Evolutionary conservation across 2,113 vertebrate species (phyloP).

Genomic region (Oceanites oceanicus): DNA sequence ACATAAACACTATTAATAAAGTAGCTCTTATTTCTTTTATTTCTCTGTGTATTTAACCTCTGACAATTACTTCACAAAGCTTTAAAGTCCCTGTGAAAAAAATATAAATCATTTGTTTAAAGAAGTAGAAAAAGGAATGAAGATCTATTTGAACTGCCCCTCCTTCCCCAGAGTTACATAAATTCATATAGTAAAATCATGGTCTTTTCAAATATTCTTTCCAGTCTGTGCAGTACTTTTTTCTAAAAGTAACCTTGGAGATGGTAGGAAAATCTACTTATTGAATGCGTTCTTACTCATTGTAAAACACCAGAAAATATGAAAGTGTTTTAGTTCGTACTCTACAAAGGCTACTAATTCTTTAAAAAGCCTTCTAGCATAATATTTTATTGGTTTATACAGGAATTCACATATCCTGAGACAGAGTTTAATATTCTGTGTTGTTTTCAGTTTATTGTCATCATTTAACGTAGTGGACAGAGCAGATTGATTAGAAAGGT

Average conservation of each 20-base stretch:
- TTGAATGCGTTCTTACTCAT: neutral
- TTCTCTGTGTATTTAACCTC: neutral
- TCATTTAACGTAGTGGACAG: neutral
- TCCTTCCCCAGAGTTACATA: neutral
- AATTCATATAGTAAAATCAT: neutral
- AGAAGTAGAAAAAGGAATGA: neutral
- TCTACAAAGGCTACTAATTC: neutral
- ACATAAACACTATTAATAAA: neutral
- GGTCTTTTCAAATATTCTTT: neutral
- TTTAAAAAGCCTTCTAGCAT: neutral
- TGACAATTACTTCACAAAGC: neutral
- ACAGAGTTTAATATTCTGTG: neutral
- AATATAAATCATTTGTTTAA: neutral
- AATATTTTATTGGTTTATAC: neutral
- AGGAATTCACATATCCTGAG: neutral
- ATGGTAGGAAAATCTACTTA: neutral
- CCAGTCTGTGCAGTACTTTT: neutral
- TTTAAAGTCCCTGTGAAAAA: neutral
- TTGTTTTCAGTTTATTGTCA: neutral
- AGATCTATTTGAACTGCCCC: neutral
- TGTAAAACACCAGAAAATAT: neutral
- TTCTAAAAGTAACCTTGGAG: neutral
- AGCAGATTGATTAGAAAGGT: neutral
- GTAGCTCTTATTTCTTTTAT: neutral
- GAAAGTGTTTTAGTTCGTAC: neutral